phyloP scores from a whole-genome alignment of 2,113 vertebrate species.

The Sprattus sprattus region DNA sequence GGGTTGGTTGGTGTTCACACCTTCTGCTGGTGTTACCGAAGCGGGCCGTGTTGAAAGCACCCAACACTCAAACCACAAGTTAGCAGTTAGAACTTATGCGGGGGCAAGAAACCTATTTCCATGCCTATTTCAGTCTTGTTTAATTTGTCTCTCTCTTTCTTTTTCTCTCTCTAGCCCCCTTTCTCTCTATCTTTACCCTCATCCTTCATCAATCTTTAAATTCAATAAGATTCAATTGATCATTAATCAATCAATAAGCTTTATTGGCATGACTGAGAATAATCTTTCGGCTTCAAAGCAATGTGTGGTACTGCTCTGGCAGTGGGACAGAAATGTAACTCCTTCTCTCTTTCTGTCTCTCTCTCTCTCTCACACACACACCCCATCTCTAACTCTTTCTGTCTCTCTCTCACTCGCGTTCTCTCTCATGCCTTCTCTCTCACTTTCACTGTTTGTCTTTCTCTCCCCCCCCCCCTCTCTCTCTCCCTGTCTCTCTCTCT shows the following conservation, averaged over 20 bases:
- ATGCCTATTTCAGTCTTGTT: neutral
- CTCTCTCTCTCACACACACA: neutral
- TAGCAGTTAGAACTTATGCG: neutral
- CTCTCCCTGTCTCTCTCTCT: neutral
- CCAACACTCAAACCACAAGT: neutral
- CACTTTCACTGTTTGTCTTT: too few species aligned
- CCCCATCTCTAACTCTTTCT: neutral
- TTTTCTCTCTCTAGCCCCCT: neutral
- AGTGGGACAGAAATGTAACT: too few species aligned
- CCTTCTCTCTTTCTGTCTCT: neutral
- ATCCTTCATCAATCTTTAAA: neutral
- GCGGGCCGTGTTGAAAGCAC: neutral
- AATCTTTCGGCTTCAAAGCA: too few species aligned
- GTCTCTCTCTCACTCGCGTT: neutral
- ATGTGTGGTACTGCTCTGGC: too few species aligned
- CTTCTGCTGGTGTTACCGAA: neutral
- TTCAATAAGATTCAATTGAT: too few species aligned
- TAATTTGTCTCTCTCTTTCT: neutral
- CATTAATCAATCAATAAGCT: too few species aligned
- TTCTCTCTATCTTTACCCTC: neutral
- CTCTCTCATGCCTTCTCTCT: too few species aligned
- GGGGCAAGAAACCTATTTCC: neutral
- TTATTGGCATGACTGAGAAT: too few species aligned
- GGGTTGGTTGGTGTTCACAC: neutral
- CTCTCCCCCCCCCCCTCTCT: neutral